These are phyloP conservation scores for Chelonus formosanus DNA, from an alignment of 2,888 invertebrate species.

Conservation along the genomic window DNA sequence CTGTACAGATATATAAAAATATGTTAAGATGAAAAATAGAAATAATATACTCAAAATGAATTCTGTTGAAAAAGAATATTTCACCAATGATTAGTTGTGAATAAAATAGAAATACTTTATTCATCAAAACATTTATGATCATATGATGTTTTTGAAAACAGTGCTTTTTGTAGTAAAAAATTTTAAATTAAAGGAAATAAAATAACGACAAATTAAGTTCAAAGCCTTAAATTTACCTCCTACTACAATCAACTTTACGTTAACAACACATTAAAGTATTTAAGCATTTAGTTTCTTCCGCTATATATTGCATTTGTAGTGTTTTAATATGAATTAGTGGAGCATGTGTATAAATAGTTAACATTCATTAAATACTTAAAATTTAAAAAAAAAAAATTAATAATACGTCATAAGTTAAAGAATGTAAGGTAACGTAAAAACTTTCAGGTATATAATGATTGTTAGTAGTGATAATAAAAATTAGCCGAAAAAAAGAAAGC, in stretches of 20 bases:
- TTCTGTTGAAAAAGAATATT: too few relatives aligned
- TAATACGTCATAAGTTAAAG: too few relatives aligned
- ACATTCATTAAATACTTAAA: too few relatives aligned
- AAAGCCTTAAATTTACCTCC: slow-evolving; percentile 61
- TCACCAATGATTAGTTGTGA: too few relatives aligned
- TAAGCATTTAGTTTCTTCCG: slow-evolving; percentile 57
- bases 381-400: too few relatives aligned
- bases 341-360: too few relatives aligned
- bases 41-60: too few relatives aligned
- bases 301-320: slow-evolving; percentile 33
- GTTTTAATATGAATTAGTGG: too few relatives aligned
- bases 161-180: not conserved
- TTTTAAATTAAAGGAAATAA: slow-evolving; percentile 10
- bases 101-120: slow-evolving; percentile 6
- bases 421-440: too few relatives aligned
- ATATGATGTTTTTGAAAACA: not conserved
- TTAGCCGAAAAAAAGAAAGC: too few relatives aligned
- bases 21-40: not conserved
- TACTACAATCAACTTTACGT: slow-evolving; percentile 56
- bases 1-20: not conserved
- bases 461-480: too few relatives aligned
- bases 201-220: slow-evolving; percentile 30
- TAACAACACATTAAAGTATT: slow-evolving; percentile 47
- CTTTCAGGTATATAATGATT: too few relatives aligned
- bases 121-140: slow-evolving; percentile 2